phyloP scores from a whole-genome alignment of 2,113 vertebrate species.

The Anolis sagrei region DNA sequence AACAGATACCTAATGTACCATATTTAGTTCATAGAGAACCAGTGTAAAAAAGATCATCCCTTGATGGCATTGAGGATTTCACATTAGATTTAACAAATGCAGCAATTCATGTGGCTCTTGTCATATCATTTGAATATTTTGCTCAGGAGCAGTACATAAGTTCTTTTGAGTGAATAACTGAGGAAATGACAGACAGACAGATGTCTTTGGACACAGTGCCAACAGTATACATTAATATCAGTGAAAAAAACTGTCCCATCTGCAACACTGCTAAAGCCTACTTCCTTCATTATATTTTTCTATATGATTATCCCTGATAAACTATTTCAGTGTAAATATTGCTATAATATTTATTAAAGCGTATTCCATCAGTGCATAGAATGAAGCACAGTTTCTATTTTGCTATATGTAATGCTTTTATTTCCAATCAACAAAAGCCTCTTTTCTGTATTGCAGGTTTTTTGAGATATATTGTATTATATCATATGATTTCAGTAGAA shows the following conservation, averaged over 20 bases:
- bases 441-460: neutral
- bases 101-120: slow-evolving; percentile 36
- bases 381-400: neutral
- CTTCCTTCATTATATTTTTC: slow-evolving; percentile 24
- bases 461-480: neutral
- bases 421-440: neutral
- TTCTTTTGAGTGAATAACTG: neutral
- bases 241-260: slow-evolving; percentile 44
- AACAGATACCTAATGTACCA: no score
- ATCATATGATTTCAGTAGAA: neutral
- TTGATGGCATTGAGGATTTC: neutral
- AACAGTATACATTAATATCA: neutral
- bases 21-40: slow-evolving; percentile 23
- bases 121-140: slow-evolving; percentile 9
- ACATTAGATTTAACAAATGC: slow-evolving; percentile 32
- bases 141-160: slow-evolving; percentile 19
- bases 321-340: neutral
- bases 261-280: slow-evolving; percentile 23
- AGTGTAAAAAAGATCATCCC: slow-evolving; percentile 8
- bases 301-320: neutral
- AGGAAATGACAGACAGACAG: neutral
- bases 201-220: neutral
- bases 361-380: neutral
- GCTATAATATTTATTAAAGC: neutral
- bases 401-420: neutral